Evolutionary conservation across 2,797 vertebrate species (phyloP), one percentile per base, ranked within the genome.

Genomic region (Rhabdophis nuchalis): DNA sequence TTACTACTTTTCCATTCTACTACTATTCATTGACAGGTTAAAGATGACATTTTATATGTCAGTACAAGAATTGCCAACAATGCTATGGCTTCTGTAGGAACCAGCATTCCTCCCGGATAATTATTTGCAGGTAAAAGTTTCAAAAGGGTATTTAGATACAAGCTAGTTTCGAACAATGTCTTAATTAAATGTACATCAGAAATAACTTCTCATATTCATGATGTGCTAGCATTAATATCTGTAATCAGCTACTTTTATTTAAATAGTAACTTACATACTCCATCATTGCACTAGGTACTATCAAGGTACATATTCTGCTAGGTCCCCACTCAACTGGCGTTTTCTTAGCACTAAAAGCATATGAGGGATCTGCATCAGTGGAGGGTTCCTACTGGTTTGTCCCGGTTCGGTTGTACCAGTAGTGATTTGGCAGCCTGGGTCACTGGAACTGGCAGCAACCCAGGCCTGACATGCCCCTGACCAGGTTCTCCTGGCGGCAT

Each of bases 21-120:
- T 61, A 46, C 23, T 89, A 23, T 89, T 89, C 20, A 14, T 13
- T 32, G 53, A 25, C 50, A 89, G 7, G n/a, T 72, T 52, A 52
- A 53, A 89, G 50, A 52, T n/a, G 10, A 46, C 41, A 46, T 82
- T 82, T 82, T 82, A 12, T 23, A 77, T 82, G 77, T 23, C 41
- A 5, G 46, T 82, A 12, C 20, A 46, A 46, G 41, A 82, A 82
- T 46, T 77, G 20, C 72, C 20, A 77, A 77, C 41, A 77, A 77
- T 23, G 41, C 41, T 82, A 25, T 46, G 36, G 72, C 46, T 82
- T 25, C 20, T 82, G 41, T 82, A 82, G 77, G 41, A 82, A 25
- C 20, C 77, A 10, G 36, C 36, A 86, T 94, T 95, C 36, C 18
- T 85, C 94, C 95, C 89, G 90, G 93, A 96, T 95, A 93, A 92